These are phyloP conservation scores for Nothobranchius kuhntae DNA, from an alignment of 2,113 vertebrate genomes.

Conservation along the genomic window DNA sequence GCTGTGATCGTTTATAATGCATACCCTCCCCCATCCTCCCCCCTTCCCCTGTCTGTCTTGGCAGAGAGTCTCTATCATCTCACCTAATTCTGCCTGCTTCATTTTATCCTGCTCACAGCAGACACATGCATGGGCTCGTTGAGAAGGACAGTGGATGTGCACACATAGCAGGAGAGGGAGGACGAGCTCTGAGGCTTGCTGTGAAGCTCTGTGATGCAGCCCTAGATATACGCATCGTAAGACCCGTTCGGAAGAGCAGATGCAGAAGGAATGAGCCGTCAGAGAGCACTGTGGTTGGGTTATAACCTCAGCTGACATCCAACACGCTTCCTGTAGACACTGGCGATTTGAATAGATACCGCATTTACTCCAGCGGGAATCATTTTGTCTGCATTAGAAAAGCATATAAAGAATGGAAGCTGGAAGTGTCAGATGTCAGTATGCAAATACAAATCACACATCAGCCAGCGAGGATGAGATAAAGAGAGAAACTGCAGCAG, in stretches of 20 bases:
- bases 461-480: background rate
- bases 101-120: conserved; percentile 69
- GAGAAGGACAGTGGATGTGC: conserved; percentile 40
- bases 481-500: background rate
- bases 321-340: background rate
- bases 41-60: conserved; percentile 11
- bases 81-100: conserved; percentile 73
- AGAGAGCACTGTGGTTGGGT: conserved; percentile 16
- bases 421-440: background rate
- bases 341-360: conserved; percentile 10
- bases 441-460: background rate
- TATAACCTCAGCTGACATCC: conserved; percentile 21
- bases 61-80: conserved; percentile 58
- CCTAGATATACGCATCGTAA: conserved; percentile 24
- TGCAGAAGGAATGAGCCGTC: conserved; percentile 23
- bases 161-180: conserved; percentile 7
- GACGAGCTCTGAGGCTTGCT: conserved; percentile 36
- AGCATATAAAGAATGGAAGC: background rate
- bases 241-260: conserved; percentile 33
- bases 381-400: background rate
- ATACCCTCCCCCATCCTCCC: background rate
- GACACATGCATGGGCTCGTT: conserved; percentile 58
- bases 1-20: conserved; percentile 34
- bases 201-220: conserved; percentile 36
- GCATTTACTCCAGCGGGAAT: background rate